These are phyloP conservation scores for Eutolmus rufibarbis DNA, from an alignment of 2,888 invertebrate genomes.

Conservation along the genomic window DNA sequence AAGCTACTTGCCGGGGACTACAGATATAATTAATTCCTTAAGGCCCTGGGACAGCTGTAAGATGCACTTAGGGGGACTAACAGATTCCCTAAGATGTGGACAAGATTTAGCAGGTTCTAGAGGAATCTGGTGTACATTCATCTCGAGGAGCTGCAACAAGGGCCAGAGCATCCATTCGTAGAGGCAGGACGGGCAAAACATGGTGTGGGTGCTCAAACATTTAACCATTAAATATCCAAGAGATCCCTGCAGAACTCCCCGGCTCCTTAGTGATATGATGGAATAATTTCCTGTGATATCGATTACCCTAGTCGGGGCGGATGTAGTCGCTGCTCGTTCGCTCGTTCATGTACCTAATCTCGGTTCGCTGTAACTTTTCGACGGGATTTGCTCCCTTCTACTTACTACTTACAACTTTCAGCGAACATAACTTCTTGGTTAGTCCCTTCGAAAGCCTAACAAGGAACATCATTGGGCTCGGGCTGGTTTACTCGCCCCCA, in stretches of 20 bases:
- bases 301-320: slow-evolving; percentile 24
- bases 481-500: not conserved
- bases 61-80: not conserved
- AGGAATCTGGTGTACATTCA: not conserved
- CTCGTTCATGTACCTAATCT: slow-evolving; percentile 20
- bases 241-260: not conserved
- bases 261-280: slow-evolving; percentile 1
- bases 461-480: slow-evolving; percentile 21
- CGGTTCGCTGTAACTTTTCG: slow-evolving; percentile 39
- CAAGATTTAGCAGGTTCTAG: not conserved
- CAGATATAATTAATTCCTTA: not conserved
- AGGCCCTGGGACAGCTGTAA: not conserved
- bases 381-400: slow-evolving; percentile 29
- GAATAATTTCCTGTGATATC: slow-evolving; percentile 37
- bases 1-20: not conserved
- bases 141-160: not conserved
- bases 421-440: slow-evolving; percentile 29
- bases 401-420: slow-evolving; percentile 25
- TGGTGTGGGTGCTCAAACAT: not conserved
- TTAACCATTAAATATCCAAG: not conserved
- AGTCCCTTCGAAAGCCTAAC: slow-evolving; percentile 15
- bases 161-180: not conserved
- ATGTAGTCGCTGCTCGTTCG: not conserved
- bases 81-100: not conserved
- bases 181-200: not conserved